Evolutionary conservation across 2,113 vertebrate genomes (phyloP).

Genomic region (Synodontis membranacea): DNA sequence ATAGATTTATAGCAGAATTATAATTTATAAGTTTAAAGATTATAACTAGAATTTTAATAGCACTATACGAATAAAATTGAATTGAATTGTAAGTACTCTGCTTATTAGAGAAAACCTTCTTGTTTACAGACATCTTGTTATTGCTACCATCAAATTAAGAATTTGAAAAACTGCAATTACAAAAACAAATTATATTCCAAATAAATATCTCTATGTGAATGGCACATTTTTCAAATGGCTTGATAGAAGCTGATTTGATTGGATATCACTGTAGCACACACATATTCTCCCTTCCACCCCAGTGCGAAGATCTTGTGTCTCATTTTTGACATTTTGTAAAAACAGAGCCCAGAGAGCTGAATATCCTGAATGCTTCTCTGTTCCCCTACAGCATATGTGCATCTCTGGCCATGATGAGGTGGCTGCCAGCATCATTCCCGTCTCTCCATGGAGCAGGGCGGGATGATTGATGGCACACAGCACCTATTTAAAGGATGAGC

Average conservation of each 20-base stretch:
- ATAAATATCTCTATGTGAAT: no score
- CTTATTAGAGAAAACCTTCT: no score
- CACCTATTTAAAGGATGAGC: conserved; percentile 58
- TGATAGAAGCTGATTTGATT: neutral
- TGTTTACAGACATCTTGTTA: no score
- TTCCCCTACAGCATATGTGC: neutral
- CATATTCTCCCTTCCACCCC: neutral
- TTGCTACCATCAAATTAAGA: no score
- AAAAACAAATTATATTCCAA: no score
- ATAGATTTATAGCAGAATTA: no score
- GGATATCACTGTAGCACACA: neutral
- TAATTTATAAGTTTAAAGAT: no score
- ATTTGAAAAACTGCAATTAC: no score
- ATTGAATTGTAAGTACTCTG: no score
- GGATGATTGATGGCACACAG: conserved; percentile 60
- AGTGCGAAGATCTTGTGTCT: neutral
- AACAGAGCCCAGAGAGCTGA: neutral
- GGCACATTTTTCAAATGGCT: no score
- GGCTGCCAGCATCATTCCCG: neutral
- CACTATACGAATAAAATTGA: no score
- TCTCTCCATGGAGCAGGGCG: conserved; percentile 36
- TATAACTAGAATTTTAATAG: no score
- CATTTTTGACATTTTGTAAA: neutral
- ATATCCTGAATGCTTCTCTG: neutral
- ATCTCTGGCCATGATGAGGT: conserved; percentile 11